Evolutionary conservation across 2,797 vertebrate species (phyloP), one percentile per base, ranked within the genome.

Genomic region (Poeciliopsis presidionis): DNA sequence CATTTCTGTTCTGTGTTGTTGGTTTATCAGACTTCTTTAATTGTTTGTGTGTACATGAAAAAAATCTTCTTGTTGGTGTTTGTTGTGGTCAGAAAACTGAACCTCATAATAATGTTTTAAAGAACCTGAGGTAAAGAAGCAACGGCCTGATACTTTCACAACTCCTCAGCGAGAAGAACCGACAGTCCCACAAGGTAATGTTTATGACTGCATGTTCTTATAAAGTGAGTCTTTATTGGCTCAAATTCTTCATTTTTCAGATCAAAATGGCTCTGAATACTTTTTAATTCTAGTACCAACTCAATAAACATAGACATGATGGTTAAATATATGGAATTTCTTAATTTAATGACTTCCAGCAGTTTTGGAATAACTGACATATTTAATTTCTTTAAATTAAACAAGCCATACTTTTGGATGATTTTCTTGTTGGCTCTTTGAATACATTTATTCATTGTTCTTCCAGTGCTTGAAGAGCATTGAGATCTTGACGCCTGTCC

Each of bases 61-160:
- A 5, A 45, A 33, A 67, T 71, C 39, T 77, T 82, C 33, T 53
- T 59, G 22, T 84, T 77, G 47, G 1, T 45, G 7, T 79, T 46
- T 63, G 30, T 51, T 39, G 3, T 78, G 18, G 1, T 76, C 33
- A 65, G 13, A 87, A 80, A 82, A 81, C 73, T 88, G 18, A 87
- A 80, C 67, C 61, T 43, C 1, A 12, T 87, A 69, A 84, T 93
- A 55, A 84, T 93, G 72, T 95, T 88, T 95, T 94, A 78, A 95
- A 96, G 95, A 91, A 83, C 65, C 90, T 72, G 93, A 93, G 79
- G 84, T 63, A 39, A 91, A 80, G 92, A 92, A 90, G 88, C 78
- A 30, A 12, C 84, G 90, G 33, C n/a, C 76, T 0, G 84, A 87
- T 0, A 8, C 30, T 0, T 45, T 47, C 1, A 7, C 46, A 4